Evolutionary conservation across 2,113 vertebrate genomes (phyloP), one percentile per base, ranked within the genome.

Genomic region (Mionectes macconnelli): DNA sequence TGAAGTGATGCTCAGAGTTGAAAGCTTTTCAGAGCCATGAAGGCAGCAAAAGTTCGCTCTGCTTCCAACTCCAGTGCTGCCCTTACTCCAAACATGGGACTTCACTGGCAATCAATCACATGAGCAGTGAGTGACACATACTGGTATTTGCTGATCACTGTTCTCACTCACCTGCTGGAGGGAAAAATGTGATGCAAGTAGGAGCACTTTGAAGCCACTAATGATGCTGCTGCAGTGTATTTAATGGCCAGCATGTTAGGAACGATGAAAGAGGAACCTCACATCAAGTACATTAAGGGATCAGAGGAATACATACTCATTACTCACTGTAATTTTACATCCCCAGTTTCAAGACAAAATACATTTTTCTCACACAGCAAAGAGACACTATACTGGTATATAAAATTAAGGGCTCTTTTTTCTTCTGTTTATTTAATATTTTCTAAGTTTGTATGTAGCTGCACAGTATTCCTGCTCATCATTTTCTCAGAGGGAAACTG

Each of bases 241-340:
- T 97, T 97, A 96, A 94, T 97, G 95, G 94, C 84, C 90, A 93
- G 89, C 93, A 93, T 67, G 83, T 93, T 95, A 94, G 75, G 88
- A 68, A 96, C 40, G 83, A 97, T 96, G 96, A 97, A 97, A 96
- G 94, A 93, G 74, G 86, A 95, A 95, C 90, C 90, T 96, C 91
- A 93, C 84, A 96, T 94, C 89, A 96, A 96, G 94, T 95, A 95
- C 96, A 96, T 95, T 96, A 96, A 96, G 93, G 96, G 96, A 97
- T 96, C 95, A 97, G 90, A 96, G 88, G 76, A 96, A 96, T 87
- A 94, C 75, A 93, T 89, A 93, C 94, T 97, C 91, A 97, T 97
- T 96, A 94, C 85, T 92, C 22, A 15, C 93, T 93, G 90, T 75
- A 96, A 96, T 96, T 95, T 96, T 96, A 84, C 94, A 95, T 83